These are phyloP conservation scores for Eupithecia dodoneata DNA, from an alignment of 2,888 invertebrate genomes.

Conservation along the genomic window DNA sequence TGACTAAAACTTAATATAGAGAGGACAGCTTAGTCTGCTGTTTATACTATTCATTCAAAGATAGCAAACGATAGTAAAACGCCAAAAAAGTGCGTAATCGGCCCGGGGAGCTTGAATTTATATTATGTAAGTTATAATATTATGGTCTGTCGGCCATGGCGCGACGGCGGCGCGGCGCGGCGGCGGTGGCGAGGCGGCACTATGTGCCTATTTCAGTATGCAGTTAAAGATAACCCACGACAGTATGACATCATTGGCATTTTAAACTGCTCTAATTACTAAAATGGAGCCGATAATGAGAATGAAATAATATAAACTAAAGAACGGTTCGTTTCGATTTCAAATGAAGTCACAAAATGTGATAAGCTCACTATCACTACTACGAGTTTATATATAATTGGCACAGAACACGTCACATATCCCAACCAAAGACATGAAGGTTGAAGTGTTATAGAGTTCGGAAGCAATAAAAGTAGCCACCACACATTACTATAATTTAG, in stretches of 20 bases:
- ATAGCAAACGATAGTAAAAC: neutral
- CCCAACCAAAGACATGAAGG: neutral
- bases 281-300: constrained; percentile 2
- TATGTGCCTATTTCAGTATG: neutral
- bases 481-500: neutral
- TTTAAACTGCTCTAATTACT: constrained; percentile 19
- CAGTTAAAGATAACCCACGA: constrained; percentile 44
- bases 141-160: neutral
- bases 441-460: neutral
- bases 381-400: neutral
- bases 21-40: neutral
- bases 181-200: no score
- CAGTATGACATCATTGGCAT: constrained; percentile 50
- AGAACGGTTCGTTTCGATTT: neutral
- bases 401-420: neutral
- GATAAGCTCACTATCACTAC: neutral
- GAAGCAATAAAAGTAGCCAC: constrained; percentile 2
- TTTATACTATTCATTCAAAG: neutral
- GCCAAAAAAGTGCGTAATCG: neutral
- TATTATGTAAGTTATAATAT: neutral
- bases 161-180: neutral
- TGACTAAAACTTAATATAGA: neutral
- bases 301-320: neutral
- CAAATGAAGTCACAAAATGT: neutral
- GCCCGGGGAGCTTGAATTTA: neutral